Conservation (phyloP, 2,113 vertebrate species). For the Meleagris gallopavo region DNA sequence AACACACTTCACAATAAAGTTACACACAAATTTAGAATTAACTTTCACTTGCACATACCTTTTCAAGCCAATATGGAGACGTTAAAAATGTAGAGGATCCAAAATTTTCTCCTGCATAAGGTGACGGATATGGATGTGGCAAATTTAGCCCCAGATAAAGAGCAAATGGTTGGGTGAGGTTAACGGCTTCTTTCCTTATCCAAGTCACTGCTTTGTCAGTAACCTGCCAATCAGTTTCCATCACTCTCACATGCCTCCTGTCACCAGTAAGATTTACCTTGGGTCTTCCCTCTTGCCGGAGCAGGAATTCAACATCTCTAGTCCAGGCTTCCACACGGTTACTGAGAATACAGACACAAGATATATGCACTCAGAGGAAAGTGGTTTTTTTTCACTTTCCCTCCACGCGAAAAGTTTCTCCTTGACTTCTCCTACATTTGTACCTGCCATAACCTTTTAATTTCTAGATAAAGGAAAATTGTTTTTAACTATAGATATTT, state of each 20-base stretch:
- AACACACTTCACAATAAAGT: neutral
- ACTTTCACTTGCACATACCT: slow-evolving; percentile 73
- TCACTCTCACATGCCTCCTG: slow-evolving; percentile 82
- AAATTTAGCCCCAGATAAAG: slow-evolving; percentile 95
- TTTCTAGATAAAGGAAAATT: neutral
- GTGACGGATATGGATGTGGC: slow-evolving; percentile 92
- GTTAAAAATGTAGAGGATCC: slow-evolving; percentile 94
- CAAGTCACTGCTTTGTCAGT: slow-evolving; percentile 85
- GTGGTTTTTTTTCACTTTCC: neutral
- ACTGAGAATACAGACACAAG: slow-evolving; percentile 72
- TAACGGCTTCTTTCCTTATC: slow-evolving; percentile 83
- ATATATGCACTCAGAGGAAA: neutral
- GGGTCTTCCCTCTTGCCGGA: slow-evolving; percentile 92
- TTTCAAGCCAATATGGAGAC: slow-evolving; percentile 93
- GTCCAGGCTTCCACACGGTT: slow-evolving; percentile 98
- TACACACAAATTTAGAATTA: neutral
- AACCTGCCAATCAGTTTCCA: slow-evolving; percentile 86
- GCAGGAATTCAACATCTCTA: slow-evolving; percentile 89
- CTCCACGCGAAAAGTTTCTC: neutral
- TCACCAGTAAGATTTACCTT: slow-evolving; percentile 83
- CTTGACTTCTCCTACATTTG: neutral
- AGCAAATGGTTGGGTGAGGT: slow-evolving; percentile 83
- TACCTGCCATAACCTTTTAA: neutral
- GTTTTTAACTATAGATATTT: neutral
- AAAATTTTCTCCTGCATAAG: slow-evolving; percentile 87